Conservation (phyloP, 2,113 vertebrate genomes). For the Odocoileus hemionus region DNA sequence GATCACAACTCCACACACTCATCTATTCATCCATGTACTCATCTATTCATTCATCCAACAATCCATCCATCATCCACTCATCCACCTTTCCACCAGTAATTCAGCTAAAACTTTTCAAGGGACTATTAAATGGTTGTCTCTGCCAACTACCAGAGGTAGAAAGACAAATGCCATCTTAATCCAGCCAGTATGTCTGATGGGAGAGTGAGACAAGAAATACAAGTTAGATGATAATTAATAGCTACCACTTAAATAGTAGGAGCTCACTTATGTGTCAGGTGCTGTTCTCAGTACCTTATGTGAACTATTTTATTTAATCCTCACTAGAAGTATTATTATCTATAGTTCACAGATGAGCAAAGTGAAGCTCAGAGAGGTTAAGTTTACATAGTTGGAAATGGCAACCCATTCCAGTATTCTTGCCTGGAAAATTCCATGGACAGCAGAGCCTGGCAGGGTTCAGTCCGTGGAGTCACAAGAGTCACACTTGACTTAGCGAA, state of each 20-base stretch:
- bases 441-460: neutral
- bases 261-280: neutral
- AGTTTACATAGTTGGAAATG: neutral
- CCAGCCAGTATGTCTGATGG: neutral
- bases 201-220: conserved; percentile 12
- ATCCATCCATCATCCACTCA: neutral
- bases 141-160: neutral
- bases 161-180: conserved; percentile 13
- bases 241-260: neutral
- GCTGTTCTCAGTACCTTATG: neutral
- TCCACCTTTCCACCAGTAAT: neutral
- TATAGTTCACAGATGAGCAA: neutral
- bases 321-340: neutral
- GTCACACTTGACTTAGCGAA: neutral
- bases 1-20: neutral
- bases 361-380: neutral
- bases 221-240: neutral
- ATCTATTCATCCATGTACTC: neutral
- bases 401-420: neutral
- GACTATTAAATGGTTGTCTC: neutral
- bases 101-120: neutral
- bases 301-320: neutral
- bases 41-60: neutral
- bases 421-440: neutral
- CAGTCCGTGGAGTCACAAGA: neutral